Conservation (phyloP, 2,113 vertebrate species). For the Mormyrus iriodes region DNA sequence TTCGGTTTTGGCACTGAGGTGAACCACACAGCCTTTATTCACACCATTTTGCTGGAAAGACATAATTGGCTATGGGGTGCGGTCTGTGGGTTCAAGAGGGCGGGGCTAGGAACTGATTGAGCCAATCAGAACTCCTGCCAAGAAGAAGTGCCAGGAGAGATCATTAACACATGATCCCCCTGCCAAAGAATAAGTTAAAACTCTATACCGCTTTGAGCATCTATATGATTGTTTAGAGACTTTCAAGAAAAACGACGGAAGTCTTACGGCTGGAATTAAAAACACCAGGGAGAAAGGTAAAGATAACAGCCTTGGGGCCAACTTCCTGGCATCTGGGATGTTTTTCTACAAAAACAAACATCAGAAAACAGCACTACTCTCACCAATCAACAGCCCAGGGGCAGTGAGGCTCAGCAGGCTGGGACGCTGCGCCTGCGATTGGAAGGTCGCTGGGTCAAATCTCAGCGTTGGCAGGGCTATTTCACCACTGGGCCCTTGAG, state of each 20-base stretch:
- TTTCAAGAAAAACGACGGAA: not conserved
- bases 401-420: not conserved
- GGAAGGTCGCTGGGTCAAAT: not conserved
- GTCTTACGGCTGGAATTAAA: not conserved
- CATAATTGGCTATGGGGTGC: not conserved
- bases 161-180: not conserved
- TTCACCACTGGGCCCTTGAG: not conserved
- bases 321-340: not conserved
- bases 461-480: not conserved
- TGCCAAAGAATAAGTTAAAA: constrained; percentile 2
- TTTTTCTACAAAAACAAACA: not conserved
- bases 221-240: not conserved
- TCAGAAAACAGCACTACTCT: not conserved
- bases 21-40: not conserved
- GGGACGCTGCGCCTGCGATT: not conserved
- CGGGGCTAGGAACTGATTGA: not conserved
- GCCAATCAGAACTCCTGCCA: not conserved
- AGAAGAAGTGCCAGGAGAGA: not conserved
- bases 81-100: not conserved
- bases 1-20: not conserved
- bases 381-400: not conserved
- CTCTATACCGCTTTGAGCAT: not conserved
- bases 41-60: constrained; percentile 3
- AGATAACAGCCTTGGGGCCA: not conserved
- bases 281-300: not conserved